phyloP scores from a whole-genome alignment of 2,113 vertebrate species.

The Osmerus eperlanus region DNA sequence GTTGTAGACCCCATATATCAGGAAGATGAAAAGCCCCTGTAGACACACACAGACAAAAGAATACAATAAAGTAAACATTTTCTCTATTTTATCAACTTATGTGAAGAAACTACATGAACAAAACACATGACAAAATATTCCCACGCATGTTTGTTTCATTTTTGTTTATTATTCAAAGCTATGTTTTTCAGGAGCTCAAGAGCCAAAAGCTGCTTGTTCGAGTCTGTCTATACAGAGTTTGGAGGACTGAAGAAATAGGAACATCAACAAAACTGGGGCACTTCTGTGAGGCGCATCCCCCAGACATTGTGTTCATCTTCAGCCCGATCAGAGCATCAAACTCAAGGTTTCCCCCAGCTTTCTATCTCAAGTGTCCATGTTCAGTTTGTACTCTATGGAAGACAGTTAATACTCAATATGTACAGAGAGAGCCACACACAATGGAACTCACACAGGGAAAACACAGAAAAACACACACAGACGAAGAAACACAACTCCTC shows the following conservation, averaged over 20 bases:
- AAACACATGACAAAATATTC: slow-evolving; percentile 45
- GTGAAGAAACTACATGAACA: neutral
- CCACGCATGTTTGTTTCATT: slow-evolving; percentile 53
- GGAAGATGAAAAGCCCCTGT: slow-evolving; percentile 99
- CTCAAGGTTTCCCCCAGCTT: slow-evolving; percentile 53
- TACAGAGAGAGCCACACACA: slow-evolving; percentile 12
- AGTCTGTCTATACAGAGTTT: neutral
- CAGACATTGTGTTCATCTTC: slow-evolving; percentile 22
- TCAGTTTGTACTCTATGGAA: slow-evolving; percentile 36
- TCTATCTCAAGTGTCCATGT: slow-evolving; percentile 42
- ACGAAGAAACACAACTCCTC: slow-evolving; percentile 18
- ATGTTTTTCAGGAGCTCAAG: too few relatives aligned
- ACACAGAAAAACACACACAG: slow-evolving; percentile 10
- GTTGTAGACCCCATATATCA: slow-evolving; percentile 99
- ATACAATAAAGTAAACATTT: slow-evolving; percentile 11
- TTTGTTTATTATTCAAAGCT: slow-evolving; percentile 47
- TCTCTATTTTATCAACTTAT: too few relatives aligned
- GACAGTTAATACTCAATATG: slow-evolving; percentile 5
- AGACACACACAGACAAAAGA: slow-evolving; percentile 62
- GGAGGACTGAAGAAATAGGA: slow-evolving; percentile 26
- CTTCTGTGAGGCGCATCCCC: slow-evolving; percentile 28
- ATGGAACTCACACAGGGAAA: neutral
- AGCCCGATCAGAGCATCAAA: slow-evolving; percentile 47
- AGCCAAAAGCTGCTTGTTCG: too few relatives aligned
- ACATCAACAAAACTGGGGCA: slow-evolving; percentile 43